Base-by-base conservation (phyloP, 1,140 invertebrate species). In the Uloborus diversus region DNA sequence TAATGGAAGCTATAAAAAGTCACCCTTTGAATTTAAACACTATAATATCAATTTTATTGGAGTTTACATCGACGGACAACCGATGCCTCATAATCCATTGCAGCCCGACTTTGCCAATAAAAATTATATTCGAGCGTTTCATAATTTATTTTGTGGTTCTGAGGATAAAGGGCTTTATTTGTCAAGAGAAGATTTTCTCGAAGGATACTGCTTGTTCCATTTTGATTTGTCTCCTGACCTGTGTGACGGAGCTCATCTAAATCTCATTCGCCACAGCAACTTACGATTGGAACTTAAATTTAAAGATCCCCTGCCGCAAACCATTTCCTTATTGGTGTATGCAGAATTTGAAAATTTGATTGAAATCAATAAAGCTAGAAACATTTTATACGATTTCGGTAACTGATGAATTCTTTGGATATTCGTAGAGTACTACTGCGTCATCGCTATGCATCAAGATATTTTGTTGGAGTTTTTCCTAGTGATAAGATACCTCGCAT, bases 1-100 rank as follows among this genome's bases (percentile, higher is more conserved):
- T 13, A 51, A 51, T 20, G 49, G 49, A 51, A 51, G 20, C n/a
- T 51, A 51, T 51, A 51, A 51, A n/a, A 51, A 51, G 30, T 27
- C 32, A 17, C 56, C 49, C 20, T 70, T 59, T 51, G 23, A 47
- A 61, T 70, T 70, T 20, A 59, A 59, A n/a, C 7, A 70, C 0
- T 70, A 33, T 51, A 42, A 25, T 17, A 20, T 47, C n/a, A n/a
- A 71, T 53, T 28, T 35, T 59, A 1, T 70, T 2, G 35, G n/a
- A 3, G 17, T 59, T 2, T 23, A 70, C 30, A 32, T 71, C 1
- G 30, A 70, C 33, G 65, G 66, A 32, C 23, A n/a, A 13, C 11
- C 4, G 20, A 5, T 62, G 14, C 49, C 53, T 3, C 3, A 20
- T 30, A 70, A 65, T 14, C 53, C 53, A 2, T 30, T 59, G 13